A percentile compares a stretch with the other conserved stretches of the same genome.
phyloP scores from a whole-genome alignment of 2,797 vertebrate species.

The Pseudochaenichthys georgianus region DNA sequence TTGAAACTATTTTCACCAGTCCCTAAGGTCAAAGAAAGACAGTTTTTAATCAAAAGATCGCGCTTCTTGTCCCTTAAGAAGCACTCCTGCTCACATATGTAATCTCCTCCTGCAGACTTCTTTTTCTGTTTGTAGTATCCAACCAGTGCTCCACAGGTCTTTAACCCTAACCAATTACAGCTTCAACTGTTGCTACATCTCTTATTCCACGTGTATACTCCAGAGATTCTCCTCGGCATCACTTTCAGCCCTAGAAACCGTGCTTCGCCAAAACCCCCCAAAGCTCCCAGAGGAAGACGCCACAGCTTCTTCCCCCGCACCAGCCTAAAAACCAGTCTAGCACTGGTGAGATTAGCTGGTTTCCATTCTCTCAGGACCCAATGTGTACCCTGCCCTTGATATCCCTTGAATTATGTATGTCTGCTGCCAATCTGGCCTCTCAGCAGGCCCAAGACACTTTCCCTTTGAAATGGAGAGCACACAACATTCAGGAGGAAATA shows the following conservation, averaged over 20 bases:
- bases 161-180: slow-evolving; percentile 38
- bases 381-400: slow-evolving; percentile 61
- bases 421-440: slow-evolving; percentile 60
- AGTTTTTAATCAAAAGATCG: slow-evolving; percentile 13
- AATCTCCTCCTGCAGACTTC: slow-evolving; percentile 15
- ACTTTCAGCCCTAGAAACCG: background rate
- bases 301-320: slow-evolving; percentile 9
- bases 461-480: slow-evolving; percentile 51
- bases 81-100: background rate
- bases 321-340: slow-evolving; percentile 54
- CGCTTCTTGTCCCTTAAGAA: slow-evolving; percentile 22
- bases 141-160: slow-evolving; percentile 33
- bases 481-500: slow-evolving; percentile 35
- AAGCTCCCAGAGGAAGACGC: slow-evolving; percentile 15
- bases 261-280: slow-evolving; percentile 16
- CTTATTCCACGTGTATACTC: slow-evolving; percentile 27
- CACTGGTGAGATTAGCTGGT: slow-evolving; percentile 53
- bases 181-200: slow-evolving; percentile 20
- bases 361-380: slow-evolving; percentile 61
- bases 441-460: slow-evolving; percentile 43
- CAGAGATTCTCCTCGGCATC: slow-evolving; percentile 10
- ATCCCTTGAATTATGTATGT: slow-evolving; percentile 77
- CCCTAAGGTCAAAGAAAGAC: slow-evolving; percentile 6
- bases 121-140: slow-evolving; percentile 2
- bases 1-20: slow-evolving; percentile 18